Percentiles rank a stretch among this genome's conserved stretches.
Evolutionary conservation across 2,113 vertebrate species (phyloP).

Genomic region (Neogobius melanostomus): DNA sequence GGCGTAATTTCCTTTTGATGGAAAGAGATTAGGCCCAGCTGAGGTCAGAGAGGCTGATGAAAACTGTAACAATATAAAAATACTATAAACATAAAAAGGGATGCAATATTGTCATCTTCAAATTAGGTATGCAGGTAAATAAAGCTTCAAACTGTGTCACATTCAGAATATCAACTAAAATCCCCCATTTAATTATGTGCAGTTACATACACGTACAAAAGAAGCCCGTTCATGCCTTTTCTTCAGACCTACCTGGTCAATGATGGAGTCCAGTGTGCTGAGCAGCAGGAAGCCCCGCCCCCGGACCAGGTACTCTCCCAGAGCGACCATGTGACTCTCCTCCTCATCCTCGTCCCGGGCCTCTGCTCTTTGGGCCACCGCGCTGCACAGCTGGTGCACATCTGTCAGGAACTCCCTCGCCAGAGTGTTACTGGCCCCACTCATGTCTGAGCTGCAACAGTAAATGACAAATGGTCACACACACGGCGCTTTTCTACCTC

Average conservation of each 20-base stretch:
- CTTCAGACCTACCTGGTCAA: conserved; percentile 84
- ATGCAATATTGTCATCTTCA: no score
- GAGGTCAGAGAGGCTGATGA: not conserved
- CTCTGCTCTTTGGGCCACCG: conserved; percentile 88
- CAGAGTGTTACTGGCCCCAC: conserved; percentile 92
- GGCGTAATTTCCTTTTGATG: conserved; percentile 22
- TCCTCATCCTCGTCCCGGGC: conserved; percentile 90
- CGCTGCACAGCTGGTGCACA: conserved; percentile 94
- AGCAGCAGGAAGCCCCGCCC: conserved; percentile 92
- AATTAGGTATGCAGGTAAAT: no score
- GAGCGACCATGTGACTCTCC: conserved; percentile 91
- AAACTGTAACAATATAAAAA: conserved; percentile 13
- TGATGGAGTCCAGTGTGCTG: conserved; percentile 87
- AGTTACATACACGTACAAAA: no score
- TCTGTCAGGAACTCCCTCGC: conserved; percentile 96
- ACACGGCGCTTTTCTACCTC: no score
- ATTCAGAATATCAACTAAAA: not conserved
- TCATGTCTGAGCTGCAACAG: conserved; percentile 89
- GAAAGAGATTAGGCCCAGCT: conserved; percentile 8
- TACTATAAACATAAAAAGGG: not conserved
- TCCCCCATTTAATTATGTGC: no score
- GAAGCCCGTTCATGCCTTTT: not conserved
- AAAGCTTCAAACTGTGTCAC: not conserved
- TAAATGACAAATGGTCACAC: not conserved
- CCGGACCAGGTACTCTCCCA: conserved; percentile 92